Percentiles rank a stretch among this genome's conserved stretches.
Conservation (phyloP, 2,113 vertebrate species). For the Malaclemys terrapin region DNA sequence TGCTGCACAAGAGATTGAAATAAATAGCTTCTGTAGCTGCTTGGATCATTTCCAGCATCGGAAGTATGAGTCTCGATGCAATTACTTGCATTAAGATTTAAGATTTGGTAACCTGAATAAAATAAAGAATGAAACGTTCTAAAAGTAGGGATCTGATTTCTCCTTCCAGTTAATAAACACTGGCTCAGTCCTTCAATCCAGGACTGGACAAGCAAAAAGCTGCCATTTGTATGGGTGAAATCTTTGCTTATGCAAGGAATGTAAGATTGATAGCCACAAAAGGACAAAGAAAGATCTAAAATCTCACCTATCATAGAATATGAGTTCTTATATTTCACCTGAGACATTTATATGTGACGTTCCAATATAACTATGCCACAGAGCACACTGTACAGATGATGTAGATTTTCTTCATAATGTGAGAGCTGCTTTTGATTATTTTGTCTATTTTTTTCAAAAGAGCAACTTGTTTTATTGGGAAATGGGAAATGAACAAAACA, state of each 20-base stretch:
- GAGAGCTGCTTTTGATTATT: neutral
- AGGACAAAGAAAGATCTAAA: neutral
- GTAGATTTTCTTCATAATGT: neutral
- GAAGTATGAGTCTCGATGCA: fast-evolving
- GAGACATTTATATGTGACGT: neutral
- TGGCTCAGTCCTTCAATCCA: neutral
- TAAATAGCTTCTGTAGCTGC: neutral
- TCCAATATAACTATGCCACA: neutral
- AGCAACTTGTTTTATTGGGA: neutral
- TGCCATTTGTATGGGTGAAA: fast-evolving
- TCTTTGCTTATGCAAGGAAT: neutral
- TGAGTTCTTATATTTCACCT: neutral
- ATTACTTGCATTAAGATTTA: neutral
- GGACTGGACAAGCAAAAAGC: neutral
- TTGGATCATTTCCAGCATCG: neutral
- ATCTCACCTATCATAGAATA: neutral
- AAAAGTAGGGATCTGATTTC: neutral
- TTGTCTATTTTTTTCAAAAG: neutral
- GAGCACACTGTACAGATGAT: neutral
- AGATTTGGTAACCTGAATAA: neutral
- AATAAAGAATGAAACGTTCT: neutral
- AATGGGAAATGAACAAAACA: neutral
- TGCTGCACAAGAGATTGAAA: neutral
- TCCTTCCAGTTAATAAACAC: neutral
- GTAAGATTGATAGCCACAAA: neutral